Evolutionary conservation across 1,140 invertebrate species (phyloP).

Genomic region (Drosophila bocqueti): DNA sequence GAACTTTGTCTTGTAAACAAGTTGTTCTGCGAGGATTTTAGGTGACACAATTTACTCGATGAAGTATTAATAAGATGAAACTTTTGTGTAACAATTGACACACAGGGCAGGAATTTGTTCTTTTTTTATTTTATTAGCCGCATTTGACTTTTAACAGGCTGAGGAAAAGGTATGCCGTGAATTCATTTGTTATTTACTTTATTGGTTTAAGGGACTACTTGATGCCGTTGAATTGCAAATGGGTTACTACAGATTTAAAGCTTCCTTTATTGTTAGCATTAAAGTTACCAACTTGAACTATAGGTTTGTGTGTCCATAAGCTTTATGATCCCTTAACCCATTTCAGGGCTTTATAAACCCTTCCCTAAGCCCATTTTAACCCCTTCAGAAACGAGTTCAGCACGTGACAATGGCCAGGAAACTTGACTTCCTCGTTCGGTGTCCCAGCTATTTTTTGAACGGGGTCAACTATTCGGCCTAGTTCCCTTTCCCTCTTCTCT

Average conservation of each 20-base stretch:
- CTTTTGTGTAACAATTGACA: constrained; percentile 40
- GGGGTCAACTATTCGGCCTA: constrained; percentile 46
- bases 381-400: constrained; percentile 45
- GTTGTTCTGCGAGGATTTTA: constrained; percentile 40
- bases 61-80: constrained; percentile 75
- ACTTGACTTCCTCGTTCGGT: constrained; percentile 60
- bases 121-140: constrained; percentile 49
- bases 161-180: constrained; percentile 7
- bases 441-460: constrained; percentile 26
- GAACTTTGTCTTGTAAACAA: constrained; percentile 70
- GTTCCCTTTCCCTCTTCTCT: neutral
- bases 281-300: neutral
- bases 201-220: constrained; percentile 4
- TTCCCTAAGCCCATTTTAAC: constrained; percentile 9
- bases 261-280: neutral
- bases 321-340: neutral
- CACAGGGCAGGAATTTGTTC: constrained; percentile 1
- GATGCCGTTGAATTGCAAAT: neutral
- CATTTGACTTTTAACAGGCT: constrained; percentile 57
- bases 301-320: neutral
- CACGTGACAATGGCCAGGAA: constrained; percentile 74
- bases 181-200: constrained; percentile 29
- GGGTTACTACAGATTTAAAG: too few species aligned
- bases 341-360: neutral
- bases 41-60: constrained; percentile 67